These are phyloP conservation scores for Heliothis peltigera DNA, from an alignment of 2,888 invertebrate genomes.

Conservation along the genomic window DNA sequence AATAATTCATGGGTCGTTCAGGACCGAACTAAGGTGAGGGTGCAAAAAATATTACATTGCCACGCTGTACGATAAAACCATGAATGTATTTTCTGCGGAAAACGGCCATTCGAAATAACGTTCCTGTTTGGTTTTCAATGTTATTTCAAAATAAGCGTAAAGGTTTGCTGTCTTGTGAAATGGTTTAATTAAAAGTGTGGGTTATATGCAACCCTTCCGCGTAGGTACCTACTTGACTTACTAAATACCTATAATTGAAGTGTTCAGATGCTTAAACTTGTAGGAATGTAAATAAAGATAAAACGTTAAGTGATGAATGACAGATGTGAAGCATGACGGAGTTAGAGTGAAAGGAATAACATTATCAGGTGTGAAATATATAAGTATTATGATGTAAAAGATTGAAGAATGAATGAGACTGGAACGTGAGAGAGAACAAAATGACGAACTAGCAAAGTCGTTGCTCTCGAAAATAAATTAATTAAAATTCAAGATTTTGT, in stretches of 20 bases:
- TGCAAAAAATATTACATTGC: slow-evolving; percentile 55
- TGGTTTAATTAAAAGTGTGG: neutral
- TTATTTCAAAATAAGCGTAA: slow-evolving; percentile 17
- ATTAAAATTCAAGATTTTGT: too few relatives aligned
- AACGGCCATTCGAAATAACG: slow-evolving; percentile 32
- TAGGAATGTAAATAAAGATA: too few relatives aligned
- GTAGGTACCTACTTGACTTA: neutral
- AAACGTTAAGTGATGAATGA: too few relatives aligned
- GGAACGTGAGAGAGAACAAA: too few relatives aligned
- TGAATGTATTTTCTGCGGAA: slow-evolving; percentile 48
- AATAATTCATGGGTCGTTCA: slow-evolving; percentile 66
- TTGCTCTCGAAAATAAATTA: too few relatives aligned
- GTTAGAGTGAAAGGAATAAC: too few relatives aligned
- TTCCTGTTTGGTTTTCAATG: slow-evolving; percentile 34
- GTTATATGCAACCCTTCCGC: neutral
- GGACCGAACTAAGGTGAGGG: slow-evolving; percentile 54
- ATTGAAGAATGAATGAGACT: too few relatives aligned
- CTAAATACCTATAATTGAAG: neutral
- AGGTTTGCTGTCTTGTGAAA: neutral
- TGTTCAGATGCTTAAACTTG: neutral
- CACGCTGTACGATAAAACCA: slow-evolving; percentile 37
- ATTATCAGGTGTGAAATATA: too few relatives aligned
- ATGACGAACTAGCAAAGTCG: too few relatives aligned
- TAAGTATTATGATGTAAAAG: too few relatives aligned
- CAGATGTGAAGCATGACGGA: too few relatives aligned